Conservation (phyloP, 2,888 invertebrate genomes). For the Platynereis dumerilii region DNA sequence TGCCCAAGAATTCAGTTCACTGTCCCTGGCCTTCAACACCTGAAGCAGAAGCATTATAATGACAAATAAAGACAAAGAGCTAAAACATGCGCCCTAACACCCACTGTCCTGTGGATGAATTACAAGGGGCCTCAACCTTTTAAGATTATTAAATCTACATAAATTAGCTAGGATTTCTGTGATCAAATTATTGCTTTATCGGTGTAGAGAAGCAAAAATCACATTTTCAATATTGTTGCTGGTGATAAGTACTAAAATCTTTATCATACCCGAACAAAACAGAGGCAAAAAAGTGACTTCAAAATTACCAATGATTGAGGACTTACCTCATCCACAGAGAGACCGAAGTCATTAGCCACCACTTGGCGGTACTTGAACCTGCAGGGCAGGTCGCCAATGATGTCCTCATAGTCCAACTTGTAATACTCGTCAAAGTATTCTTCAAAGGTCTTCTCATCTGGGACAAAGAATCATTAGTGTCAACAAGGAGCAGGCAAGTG, state of each 20-base stretch:
- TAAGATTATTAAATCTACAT: too few relatives aligned
- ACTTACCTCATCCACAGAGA: conserved; percentile 85
- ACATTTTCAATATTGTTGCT: too few relatives aligned
- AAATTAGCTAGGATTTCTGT: too few relatives aligned
- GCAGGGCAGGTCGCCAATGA: conserved; percentile 87
- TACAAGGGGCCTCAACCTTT: too few relatives aligned
- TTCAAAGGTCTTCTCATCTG: conserved; percentile 74
- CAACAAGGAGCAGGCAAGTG: conserved; percentile 72
- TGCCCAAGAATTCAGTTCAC: conserved; percentile 94
- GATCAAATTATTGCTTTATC: too few relatives aligned
- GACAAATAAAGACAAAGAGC: neutral
- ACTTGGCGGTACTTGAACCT: conserved; percentile 88
- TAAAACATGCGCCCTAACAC: too few relatives aligned
- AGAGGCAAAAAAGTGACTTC: too few relatives aligned
- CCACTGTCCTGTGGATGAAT: too few relatives aligned
- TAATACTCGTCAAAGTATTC: conserved; percentile 95
- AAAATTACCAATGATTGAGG: too few relatives aligned
- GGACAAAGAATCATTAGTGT: conserved; percentile 69
- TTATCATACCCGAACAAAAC: too few relatives aligned
- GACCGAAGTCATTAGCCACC: conserved; percentile 81
- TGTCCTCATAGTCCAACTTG: conserved; percentile 92
- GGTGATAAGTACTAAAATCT: too few relatives aligned
- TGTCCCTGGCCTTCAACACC: conserved; percentile 90
- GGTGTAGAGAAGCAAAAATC: too few relatives aligned
- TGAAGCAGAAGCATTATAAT: conserved; percentile 60